A percentile compares a stretch with the other conserved stretches of the same genome.
These are phyloP conservation scores for Corythoichthys intestinalis DNA, from an alignment of 2,113 vertebrate genomes.

Conservation along the genomic window DNA sequence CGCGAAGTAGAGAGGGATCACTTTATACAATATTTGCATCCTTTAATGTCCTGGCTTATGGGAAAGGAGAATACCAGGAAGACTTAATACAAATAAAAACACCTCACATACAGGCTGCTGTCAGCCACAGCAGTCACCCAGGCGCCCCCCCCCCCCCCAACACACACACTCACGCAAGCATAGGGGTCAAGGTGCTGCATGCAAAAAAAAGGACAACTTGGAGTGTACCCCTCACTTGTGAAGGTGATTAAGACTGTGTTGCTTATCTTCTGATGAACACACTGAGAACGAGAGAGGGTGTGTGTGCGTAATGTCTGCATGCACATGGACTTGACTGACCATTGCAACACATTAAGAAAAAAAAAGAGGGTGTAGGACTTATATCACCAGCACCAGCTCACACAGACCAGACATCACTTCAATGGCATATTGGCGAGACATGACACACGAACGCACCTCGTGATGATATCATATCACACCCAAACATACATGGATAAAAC, in stretches of 20 bases:
- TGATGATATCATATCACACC: slow-evolving; percentile 63
- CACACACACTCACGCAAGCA: slow-evolving; percentile 19
- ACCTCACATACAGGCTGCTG: neutral
- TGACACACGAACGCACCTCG: slow-evolving; percentile 52
- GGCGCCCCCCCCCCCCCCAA: too few species aligned
- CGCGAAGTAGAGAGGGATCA: too few species aligned
- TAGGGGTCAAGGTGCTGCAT: slow-evolving; percentile 49
- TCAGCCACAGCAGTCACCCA: neutral
- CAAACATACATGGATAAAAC: slow-evolving; percentile 46
- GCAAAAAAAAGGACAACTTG: slow-evolving; percentile 59
- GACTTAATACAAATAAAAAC: neutral
- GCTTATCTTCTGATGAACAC: slow-evolving; percentile 75
- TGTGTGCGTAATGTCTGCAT: slow-evolving; percentile 13
- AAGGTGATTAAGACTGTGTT: slow-evolving; percentile 68
- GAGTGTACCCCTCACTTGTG: slow-evolving; percentile 69
- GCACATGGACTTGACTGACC: slow-evolving; percentile 32
- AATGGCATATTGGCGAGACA: slow-evolving; percentile 57
- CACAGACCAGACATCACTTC: slow-evolving; percentile 59
- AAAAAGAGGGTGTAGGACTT: slow-evolving; percentile 27
- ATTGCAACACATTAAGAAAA: slow-evolving; percentile 28
- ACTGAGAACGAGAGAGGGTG: slow-evolving; percentile 28
- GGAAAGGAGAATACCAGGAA: neutral
- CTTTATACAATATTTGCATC: neutral
- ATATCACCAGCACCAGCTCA: slow-evolving; percentile 52
- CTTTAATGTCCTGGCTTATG: neutral